phyloP scores from a whole-genome alignment of 2,797 vertebrate genomes.

The Hippocampus kuda region DNA sequence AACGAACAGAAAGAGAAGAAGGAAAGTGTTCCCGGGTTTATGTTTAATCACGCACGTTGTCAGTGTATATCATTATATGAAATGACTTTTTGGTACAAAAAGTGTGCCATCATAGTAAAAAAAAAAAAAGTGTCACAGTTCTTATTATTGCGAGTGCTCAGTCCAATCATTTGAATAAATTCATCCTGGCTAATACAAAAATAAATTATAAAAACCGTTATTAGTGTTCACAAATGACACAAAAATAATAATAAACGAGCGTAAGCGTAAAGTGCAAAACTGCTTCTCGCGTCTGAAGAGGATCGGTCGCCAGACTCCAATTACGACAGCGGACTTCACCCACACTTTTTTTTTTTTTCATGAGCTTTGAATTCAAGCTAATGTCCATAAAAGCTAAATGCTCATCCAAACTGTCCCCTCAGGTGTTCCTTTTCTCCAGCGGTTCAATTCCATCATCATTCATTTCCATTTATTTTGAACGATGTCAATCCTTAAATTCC shows the following conservation, averaged over 20 bases:
- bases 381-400: background rate
- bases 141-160: background rate
- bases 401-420: background rate
- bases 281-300: background rate
- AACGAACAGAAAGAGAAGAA: background rate
- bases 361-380: slow-evolving; percentile 12
- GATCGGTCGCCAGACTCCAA: background rate
- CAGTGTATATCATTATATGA: background rate
- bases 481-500: no score
- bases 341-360: slow-evolving; percentile 1
- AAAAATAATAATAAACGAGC: no score
- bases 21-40: background rate
- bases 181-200: background rate
- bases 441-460: no score
- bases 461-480: no score
- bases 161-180: background rate
- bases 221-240: background rate
- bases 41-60: slow-evolving; percentile 2
- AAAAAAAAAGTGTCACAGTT: background rate
- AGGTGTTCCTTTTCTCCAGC: no score
- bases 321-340: background rate
- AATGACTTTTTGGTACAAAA: background rate
- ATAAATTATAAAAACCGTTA: slow-evolving; percentile 1
- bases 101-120: background rate
- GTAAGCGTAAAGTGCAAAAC: slow-evolving; percentile 4